Base-by-base conservation (phyloP, 1,140 invertebrate species). In the Drosophila elegans region DNA sequence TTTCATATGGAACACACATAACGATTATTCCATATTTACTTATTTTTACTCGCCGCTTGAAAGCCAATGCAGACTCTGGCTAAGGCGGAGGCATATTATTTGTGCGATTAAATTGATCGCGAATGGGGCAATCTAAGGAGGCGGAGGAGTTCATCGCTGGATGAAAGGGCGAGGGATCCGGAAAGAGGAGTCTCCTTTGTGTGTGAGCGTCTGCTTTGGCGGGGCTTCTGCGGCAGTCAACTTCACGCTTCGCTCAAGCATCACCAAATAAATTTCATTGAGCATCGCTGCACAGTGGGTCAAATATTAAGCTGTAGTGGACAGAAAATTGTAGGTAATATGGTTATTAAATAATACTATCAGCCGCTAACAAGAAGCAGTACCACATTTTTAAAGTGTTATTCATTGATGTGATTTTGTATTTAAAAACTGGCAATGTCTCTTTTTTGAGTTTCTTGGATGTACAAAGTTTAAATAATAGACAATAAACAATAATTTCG, bases 201-300 rank as follows among this genome's bases (percentile, higher is more conserved):
- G 61, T 53, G 46, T 49, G 71, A 42, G 61, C 66, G 68, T 54
- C 62, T 41, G 55, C 66, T 52, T 63, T 59, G 60, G 72, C 74
- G 72, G 77, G 77, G 84, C 84, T 89, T 90, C 85, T 90, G 86
- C 78, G 52, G 86, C 86, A 90, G 85, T 90, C 86, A 85, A 90
- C 85, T 90, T 90, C 88, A 90, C 88, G 88, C 88, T 86, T 90
- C 76, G 88, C 88, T 83, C 88, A 90, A 90, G 78, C 88, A 90
- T 90, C 88, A 90, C 88, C 88, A 90, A 90, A 90, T 90, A 90
- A 90, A 90, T 90, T 90, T 90, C 88, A 90, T 90, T 90, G 86
- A 90, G 76, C 78, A 64, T 83, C 60, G 44, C 72, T 54, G 74
- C 64, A 85, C 79, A 88, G 82, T 85, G 83, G 78, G 6, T 13